A percentile compares a stretch with the other conserved stretches of the same genome.
Evolutionary conservation across 1,140 invertebrate genomes (phyloP).

Genomic region (Druon quercuslanigerum): DNA sequence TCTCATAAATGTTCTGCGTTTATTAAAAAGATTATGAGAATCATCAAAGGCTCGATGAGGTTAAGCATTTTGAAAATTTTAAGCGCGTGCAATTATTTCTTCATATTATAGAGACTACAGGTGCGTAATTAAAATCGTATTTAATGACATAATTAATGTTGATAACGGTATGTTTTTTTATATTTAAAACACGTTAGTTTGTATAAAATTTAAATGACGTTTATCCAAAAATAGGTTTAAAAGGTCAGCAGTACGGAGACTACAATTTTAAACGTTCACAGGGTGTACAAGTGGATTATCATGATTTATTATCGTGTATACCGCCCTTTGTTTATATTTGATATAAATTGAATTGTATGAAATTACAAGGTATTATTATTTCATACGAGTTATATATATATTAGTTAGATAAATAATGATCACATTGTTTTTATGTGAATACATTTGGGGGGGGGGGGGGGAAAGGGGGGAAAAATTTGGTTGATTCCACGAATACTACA

Average conservation of each 20-base stretch:
- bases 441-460: neutral
- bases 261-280: too few species aligned
- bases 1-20: slow-evolving; percentile 4
- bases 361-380: neutral
- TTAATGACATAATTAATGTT: too few species aligned
- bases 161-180: too few species aligned
- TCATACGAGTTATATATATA: neutral
- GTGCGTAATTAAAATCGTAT: too few species aligned
- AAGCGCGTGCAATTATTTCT: neutral
- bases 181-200: too few species aligned
- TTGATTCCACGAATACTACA: slow-evolving; percentile 13
- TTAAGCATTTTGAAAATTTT: neutral
- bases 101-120: neutral
- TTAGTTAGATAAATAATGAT: neutral
- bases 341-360: too few species aligned
- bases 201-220: too few species aligned
- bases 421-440: neutral
- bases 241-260: too few species aligned
- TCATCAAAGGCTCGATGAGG: neutral
- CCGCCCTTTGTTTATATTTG: too few species aligned
- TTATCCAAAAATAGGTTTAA: too few species aligned
- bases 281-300: too few species aligned
- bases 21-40: slow-evolving; percentile 21
- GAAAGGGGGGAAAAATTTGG: neutral
- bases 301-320: too few species aligned